Conservation (phyloP, 2,113 vertebrate genomes). For the Entomyzon cyanotis region DNA sequence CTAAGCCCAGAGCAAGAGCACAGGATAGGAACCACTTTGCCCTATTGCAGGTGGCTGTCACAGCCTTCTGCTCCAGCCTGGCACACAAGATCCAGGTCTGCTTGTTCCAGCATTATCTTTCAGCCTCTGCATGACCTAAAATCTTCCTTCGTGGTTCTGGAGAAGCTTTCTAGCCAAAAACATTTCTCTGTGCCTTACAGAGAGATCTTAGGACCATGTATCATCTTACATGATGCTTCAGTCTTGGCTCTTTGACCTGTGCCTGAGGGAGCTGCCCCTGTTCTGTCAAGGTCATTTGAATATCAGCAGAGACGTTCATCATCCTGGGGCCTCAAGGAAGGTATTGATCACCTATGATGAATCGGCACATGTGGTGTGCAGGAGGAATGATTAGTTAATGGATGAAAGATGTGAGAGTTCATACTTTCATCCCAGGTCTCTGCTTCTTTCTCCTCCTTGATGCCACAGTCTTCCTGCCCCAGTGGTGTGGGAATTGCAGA, state of each 20-base stretch:
- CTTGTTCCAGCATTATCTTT: background rate
- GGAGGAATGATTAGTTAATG: slow-evolving; percentile 35
- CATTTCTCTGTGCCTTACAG: background rate
- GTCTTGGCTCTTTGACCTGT: slow-evolving; percentile 8
- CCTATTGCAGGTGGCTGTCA: background rate
- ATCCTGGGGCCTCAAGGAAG: background rate
- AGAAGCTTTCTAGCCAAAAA: background rate
- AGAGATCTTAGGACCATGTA: background rate
- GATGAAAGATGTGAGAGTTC: background rate
- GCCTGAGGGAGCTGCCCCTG: background rate
- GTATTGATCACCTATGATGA: slow-evolving; percentile 52
- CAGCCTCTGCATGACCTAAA: background rate
- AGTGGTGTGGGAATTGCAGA: background rate
- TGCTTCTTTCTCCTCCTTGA: background rate
- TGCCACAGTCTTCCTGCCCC: accelerated
- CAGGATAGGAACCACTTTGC: background rate
- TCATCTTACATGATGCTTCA: background rate
- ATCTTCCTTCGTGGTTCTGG: background rate
- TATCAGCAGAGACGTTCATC: slow-evolving; percentile 18
- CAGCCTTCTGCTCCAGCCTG: background rate
- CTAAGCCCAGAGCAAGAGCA: background rate
- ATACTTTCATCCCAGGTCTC: accelerated
- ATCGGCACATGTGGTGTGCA: background rate
- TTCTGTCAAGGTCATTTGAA: slow-evolving; percentile 31
- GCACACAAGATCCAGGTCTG: background rate